phyloP scores from a whole-genome alignment of 2,797 vertebrate species.

The Sphenodon punctatus region DNA sequence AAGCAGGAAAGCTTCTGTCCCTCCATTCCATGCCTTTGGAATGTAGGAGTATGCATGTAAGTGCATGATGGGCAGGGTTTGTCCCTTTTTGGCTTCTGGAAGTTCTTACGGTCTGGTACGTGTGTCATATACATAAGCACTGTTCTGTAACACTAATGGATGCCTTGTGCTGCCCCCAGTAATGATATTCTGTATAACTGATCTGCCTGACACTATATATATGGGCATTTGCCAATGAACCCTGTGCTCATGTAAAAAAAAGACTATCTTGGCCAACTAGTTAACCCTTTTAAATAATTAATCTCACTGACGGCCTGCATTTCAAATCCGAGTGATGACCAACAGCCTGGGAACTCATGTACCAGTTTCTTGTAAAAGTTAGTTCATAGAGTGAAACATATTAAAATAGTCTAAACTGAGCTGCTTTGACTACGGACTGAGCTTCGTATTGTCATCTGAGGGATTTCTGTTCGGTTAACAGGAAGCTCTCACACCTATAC shows the following conservation, averaged over 20 bases:
- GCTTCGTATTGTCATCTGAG: background rate
- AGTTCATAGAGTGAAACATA: conserved; percentile 5
- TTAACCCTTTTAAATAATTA: background rate
- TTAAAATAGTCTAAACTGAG: background rate
- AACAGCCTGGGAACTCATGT: too few species aligned
- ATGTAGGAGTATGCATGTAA: too few species aligned
- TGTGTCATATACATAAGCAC: background rate
- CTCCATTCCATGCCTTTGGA: too few species aligned
- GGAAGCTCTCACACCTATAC: background rate
- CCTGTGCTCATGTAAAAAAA: background rate
- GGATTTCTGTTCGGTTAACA: too few species aligned
- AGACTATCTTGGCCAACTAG: background rate
- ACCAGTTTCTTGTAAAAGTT: conserved; percentile 15
- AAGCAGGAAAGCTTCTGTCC: too few species aligned
- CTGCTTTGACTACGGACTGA: background rate
- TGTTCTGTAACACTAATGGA: background rate
- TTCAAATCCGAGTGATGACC: background rate
- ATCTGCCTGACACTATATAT: background rate
- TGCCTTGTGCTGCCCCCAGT: background rate
- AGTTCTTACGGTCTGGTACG: too few species aligned
- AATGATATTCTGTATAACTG: background rate
- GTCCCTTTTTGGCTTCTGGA: too few species aligned
- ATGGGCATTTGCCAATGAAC: rapidly evolving
- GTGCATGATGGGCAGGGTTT: too few species aligned
- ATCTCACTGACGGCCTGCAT: background rate